Conservation (phyloP, 2,888 invertebrate genomes). For the Pseudanteris insignis region DNA sequence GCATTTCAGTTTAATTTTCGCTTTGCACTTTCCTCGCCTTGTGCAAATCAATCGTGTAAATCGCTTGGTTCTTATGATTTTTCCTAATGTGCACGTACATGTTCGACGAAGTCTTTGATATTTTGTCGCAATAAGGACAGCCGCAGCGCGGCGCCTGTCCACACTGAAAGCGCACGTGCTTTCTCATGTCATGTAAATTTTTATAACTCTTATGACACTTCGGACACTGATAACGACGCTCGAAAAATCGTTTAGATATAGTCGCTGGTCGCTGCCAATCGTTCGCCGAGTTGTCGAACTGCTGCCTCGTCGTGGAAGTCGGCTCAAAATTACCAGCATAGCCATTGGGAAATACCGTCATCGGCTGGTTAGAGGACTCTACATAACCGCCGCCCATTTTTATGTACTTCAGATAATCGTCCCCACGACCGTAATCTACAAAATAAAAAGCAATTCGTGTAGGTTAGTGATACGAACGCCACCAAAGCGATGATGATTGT, state of each 20-base stretch:
- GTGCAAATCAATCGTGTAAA: slow-evolving; percentile 52
- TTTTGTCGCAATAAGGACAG: slow-evolving; percentile 56
- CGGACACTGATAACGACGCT: slow-evolving; percentile 50
- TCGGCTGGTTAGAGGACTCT: slow-evolving; percentile 10
- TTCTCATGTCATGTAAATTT: slow-evolving; percentile 54
- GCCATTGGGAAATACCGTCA: slow-evolving; percentile 15
- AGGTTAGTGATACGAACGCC: slow-evolving; percentile 11
- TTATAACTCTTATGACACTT: slow-evolving; percentile 57
- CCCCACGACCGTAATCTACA: slow-evolving; percentile 23
- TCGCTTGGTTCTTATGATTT: slow-evolving; percentile 47
- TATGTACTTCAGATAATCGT: slow-evolving; percentile 22
- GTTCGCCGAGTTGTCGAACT: slow-evolving; percentile 12
- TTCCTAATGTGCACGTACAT: slow-evolving; percentile 57
- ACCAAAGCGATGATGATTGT: no score
- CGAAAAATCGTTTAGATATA: slow-evolving; percentile 19
- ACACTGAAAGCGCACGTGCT: slow-evolving; percentile 61
- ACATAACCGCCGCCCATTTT: slow-evolving; percentile 21
- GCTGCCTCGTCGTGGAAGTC: background rate
- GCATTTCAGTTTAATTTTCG: slow-evolving; percentile 12
- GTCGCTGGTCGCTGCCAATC: slow-evolving; percentile 27
- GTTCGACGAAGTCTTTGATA: slow-evolving; percentile 53
- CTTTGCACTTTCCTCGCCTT: slow-evolving; percentile 29
- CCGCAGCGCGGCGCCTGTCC: slow-evolving; percentile 61
- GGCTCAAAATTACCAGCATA: slow-evolving; percentile 14
- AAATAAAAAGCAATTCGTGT: slow-evolving; percentile 38